Percentiles rank a stretch among this genome's conserved stretches.
Evolutionary conservation across 2,888 invertebrate species (phyloP).

Genomic region (Flexamia atlantica): DNA sequence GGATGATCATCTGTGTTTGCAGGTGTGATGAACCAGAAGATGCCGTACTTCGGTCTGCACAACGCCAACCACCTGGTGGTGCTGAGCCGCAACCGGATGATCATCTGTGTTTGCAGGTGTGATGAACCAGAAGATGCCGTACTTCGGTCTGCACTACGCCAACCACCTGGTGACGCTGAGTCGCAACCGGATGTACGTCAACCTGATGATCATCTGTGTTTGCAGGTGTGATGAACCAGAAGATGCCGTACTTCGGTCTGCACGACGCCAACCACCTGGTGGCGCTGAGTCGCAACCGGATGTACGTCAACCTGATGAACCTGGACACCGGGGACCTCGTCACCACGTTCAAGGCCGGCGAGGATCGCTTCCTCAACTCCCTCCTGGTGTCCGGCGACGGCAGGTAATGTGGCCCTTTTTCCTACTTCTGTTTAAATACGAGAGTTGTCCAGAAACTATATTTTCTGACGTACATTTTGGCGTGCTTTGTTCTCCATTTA

Average conservation of each 20-base stretch:
- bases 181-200: constrained; percentile 81
- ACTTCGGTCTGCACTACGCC: constrained; percentile 89
- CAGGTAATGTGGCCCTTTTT: no score
- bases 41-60: no score
- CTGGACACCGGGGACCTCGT: constrained; percentile 83
- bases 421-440: no score
- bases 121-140: constrained; percentile 96
- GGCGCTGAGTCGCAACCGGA: constrained; percentile 86
- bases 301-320: constrained; percentile 78
- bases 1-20: no score
- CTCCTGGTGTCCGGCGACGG: constrained; percentile 93
- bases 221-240: constrained; percentile 94
- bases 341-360: constrained; percentile 93
- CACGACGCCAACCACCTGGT: constrained; percentile 89
- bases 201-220: constrained; percentile 77
- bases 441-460: no score
- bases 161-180: constrained; percentile 90
- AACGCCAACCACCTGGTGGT: no score
- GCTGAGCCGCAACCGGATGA: no score
- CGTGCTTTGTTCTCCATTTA: no score
- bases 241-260: constrained; percentile 93
- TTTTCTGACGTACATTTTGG: no score
- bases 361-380: constrained; percentile 93
- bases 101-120: constrained; percentile 88
- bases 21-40: no score